Conservation (phyloP, 2,113 vertebrate species). For the Notiomystis cincta region DNA sequence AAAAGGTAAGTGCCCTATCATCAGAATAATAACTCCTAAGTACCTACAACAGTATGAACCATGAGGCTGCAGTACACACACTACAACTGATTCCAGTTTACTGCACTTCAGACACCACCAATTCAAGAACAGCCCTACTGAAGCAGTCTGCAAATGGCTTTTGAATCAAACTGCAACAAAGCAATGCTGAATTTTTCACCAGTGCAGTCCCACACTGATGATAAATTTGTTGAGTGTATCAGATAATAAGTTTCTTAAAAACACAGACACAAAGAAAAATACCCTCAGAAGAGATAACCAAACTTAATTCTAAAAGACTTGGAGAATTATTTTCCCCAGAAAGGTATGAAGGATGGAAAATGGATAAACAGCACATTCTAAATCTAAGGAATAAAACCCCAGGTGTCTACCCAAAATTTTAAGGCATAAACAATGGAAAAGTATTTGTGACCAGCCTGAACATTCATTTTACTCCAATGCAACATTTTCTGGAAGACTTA, state of each 20-base stretch:
- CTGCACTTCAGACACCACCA: neutral
- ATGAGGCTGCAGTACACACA: neutral
- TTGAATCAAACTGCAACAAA: neutral
- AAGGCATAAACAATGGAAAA: neutral
- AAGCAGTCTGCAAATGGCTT: neutral
- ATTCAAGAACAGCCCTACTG: neutral
- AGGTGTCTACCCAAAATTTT: neutral
- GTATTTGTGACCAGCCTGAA: neutral
- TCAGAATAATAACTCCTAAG: neutral
- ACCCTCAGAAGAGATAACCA: neutral
- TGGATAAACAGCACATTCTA: neutral
- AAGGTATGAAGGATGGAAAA: neutral
- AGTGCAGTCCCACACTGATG: neutral
- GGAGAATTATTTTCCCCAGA: neutral
- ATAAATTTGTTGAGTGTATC: neutral
- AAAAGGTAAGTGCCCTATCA: neutral
- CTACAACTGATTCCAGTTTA: neutral
- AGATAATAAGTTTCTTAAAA: neutral
- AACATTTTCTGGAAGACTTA: neutral
- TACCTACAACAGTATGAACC: neutral
- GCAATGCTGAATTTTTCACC: neutral
- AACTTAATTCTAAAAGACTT: neutral
- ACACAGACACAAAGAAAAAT: neutral
- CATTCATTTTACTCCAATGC: neutral
- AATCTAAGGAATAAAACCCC: neutral